These are phyloP conservation scores for Anarhynchus alexandrinus DNA, from an alignment of 2,113 vertebrate genomes.

Conservation along the genomic window DNA sequence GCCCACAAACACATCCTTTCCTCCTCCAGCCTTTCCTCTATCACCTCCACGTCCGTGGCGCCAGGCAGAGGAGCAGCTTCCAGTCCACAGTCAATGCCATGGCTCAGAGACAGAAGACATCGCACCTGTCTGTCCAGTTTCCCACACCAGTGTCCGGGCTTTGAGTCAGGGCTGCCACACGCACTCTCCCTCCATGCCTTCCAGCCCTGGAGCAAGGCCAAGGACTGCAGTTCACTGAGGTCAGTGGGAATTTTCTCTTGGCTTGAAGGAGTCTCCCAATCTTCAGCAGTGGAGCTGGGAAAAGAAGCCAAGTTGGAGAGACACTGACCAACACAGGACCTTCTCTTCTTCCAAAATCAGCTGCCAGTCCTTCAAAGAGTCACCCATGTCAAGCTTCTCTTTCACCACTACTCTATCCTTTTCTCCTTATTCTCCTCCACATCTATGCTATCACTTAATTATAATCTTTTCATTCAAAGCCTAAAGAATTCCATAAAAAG, in stretches of 20 bases:
- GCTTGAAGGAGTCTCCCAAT: not conserved
- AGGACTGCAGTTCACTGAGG: not conserved
- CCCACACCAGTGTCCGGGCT: not conserved
- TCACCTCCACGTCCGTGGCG: not conserved
- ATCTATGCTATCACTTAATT: not conserved
- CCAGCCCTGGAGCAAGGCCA: not conserved
- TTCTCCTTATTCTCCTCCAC: not conserved
- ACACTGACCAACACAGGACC: not conserved
- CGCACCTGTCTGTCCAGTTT: not conserved
- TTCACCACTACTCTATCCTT: not conserved
- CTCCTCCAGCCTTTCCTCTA: not conserved
- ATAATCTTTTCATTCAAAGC: not conserved
- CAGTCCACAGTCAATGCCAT: fast-evolving
- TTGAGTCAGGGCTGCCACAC: not conserved
- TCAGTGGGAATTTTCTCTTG: not conserved
- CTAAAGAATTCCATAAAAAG: not conserved
- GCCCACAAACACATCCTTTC: fast-evolving
- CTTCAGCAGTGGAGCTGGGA: not conserved
- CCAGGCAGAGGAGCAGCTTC: not conserved
- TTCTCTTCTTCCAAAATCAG: not conserved
- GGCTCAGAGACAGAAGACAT: not conserved
- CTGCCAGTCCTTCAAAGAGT: not conserved
- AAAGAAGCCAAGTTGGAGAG: not conserved
- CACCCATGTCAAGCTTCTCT: not conserved
- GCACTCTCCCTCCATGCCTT: not conserved